phyloP scores from a whole-genome alignment of 1,140 invertebrate species.

The Camponotus pennsylvanicus region DNA sequence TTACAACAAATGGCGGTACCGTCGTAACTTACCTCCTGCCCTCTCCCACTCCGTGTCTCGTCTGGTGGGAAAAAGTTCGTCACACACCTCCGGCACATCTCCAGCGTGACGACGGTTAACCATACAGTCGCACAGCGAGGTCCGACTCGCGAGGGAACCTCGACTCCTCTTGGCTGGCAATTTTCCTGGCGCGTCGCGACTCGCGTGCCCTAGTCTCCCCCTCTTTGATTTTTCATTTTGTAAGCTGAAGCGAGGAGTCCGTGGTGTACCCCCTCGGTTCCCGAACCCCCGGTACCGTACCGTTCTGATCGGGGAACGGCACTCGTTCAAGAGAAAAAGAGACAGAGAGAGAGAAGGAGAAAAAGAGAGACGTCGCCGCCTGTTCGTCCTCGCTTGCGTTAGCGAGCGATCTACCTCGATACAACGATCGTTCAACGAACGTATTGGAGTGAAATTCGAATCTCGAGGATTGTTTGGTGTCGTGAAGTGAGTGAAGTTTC shows the following conservation, averaged over 20 bases:
- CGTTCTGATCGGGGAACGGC: slow-evolving; percentile 21
- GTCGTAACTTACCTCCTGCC: slow-evolving; percentile 44
- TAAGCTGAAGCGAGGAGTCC: slow-evolving; percentile 22
- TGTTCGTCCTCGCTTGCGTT: slow-evolving; percentile 19
- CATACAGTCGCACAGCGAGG: slow-evolving; percentile 50
- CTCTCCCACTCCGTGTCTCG: slow-evolving; percentile 21
- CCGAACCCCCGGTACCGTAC: slow-evolving; percentile 10
- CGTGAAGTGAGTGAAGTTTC: slow-evolving; percentile 23
- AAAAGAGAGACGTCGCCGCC: slow-evolving; percentile 49
- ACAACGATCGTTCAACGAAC: background rate
- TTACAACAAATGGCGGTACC: slow-evolving; percentile 47
- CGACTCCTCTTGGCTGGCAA: background rate
- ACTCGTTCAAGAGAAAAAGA: slow-evolving; percentile 14
- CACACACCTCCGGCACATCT: slow-evolving; percentile 35
- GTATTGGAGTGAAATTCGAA: slow-evolving; percentile 25
- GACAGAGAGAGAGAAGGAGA: background rate
- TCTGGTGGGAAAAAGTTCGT: slow-evolving; percentile 52
- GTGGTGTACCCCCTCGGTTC: background rate
- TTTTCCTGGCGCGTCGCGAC: slow-evolving; percentile 43
- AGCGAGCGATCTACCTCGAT: background rate
- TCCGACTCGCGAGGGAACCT: slow-evolving; percentile 46
- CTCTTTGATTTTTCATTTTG: slow-evolving; percentile 33
- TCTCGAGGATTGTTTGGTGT: background rate
- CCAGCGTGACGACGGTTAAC: slow-evolving; percentile 32
- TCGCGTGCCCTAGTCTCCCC: background rate